Conservation (phyloP, 2,797 vertebrate genomes). For the Acrossocheilus wenchowensis region DNA sequence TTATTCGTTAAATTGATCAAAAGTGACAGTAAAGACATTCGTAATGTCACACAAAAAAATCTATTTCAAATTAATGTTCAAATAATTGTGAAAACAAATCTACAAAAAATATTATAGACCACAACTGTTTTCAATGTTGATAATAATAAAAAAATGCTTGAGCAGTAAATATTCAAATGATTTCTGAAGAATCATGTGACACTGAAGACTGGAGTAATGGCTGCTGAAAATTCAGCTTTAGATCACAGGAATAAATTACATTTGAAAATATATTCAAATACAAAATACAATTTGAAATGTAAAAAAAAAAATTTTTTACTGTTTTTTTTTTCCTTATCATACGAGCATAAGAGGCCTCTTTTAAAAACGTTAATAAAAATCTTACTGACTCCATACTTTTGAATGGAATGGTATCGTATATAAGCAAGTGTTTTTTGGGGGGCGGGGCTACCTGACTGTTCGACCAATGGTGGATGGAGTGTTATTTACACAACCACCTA, state of each 20-base stretch:
- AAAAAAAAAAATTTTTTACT: too few relatives aligned
- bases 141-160: background rate
- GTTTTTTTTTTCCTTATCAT: background rate
- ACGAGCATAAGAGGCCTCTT: background rate
- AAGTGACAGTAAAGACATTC: too few relatives aligned
- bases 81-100: too few relatives aligned
- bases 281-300: background rate
- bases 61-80: too few relatives aligned
- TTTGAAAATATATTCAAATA: background rate
- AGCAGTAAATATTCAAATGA: background rate
- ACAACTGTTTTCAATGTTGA: too few relatives aligned
- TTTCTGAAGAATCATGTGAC: constrained; percentile 1
- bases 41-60: too few relatives aligned
- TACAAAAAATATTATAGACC: too few relatives aligned
- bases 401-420: background rate
- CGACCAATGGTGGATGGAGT: background rate
- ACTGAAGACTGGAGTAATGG: background rate
- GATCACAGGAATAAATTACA: background rate
- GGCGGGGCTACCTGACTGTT: background rate
- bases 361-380: background rate
- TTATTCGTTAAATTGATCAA: background rate
- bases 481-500: background rate
- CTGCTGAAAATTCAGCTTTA: background rate
- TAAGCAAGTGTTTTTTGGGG: background rate
- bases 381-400: background rate